These are phyloP conservation scores for Idaea aversata DNA, from an alignment of 2,888 invertebrate genomes.

Conservation along the genomic window DNA sequence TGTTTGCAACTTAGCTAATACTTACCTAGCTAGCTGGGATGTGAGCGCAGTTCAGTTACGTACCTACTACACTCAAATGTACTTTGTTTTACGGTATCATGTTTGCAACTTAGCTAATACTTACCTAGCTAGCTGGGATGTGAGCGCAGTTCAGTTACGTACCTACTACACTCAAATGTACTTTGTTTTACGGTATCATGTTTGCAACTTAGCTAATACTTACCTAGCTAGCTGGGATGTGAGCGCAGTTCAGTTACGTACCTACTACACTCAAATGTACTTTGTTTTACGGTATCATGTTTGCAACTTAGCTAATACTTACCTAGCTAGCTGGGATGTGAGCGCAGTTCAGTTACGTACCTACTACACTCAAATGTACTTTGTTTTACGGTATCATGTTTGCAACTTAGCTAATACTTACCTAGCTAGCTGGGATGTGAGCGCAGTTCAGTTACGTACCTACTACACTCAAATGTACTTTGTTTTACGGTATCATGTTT, in stretches of 20 bases:
- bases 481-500: not conserved
- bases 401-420: not conserved
- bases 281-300: not conserved
- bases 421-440: not conserved
- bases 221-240: not conserved
- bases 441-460: not conserved
- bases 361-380: not conserved
- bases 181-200: not conserved
- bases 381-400: not conserved
- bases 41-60: not conserved
- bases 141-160: not conserved
- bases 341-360: not conserved
- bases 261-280: not conserved
- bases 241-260: not conserved
- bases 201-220: not conserved
- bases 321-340: not conserved
- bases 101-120: not conserved
- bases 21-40: not conserved
- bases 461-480: not conserved
- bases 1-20: not conserved
- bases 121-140: not conserved
- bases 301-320: not conserved
- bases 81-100: not conserved
- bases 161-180: not conserved
- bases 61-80: not conserved